Percentiles rank a stretch among this genome's conserved stretches.
Evolutionary conservation across 2,113 vertebrate species (phyloP).

Genomic region (Hydropotes inermis): DNA sequence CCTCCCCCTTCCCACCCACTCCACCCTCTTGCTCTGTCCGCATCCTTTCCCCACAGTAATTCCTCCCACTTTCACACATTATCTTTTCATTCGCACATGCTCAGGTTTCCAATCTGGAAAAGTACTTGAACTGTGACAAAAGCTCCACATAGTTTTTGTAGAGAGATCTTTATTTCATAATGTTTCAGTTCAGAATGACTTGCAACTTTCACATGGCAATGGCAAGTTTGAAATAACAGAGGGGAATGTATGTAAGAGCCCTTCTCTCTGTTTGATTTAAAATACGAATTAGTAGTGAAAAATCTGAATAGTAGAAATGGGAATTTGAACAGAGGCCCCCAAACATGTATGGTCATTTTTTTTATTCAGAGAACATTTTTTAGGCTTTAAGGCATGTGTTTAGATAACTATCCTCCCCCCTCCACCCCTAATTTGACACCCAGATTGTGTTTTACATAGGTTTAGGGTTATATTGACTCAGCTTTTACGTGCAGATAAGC

Average conservation of each 20-base stretch:
- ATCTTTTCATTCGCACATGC: not conserved
- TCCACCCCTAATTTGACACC: not conserved
- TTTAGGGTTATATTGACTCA: slow-evolving; percentile 30
- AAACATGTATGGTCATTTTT: not conserved
- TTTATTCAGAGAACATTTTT: not conserved
- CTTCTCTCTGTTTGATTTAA: slow-evolving; percentile 36
- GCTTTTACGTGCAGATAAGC: slow-evolving; percentile 42
- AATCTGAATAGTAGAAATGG: not conserved
- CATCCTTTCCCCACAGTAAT: not conserved
- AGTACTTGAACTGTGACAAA: not conserved
- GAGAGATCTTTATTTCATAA: not conserved
- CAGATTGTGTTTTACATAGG: slow-evolving; percentile 38
- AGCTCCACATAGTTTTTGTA: not conserved
- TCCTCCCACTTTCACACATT: not conserved
- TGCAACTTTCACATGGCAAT: not conserved
- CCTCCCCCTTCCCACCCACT: not conserved
- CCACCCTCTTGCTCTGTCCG: no score
- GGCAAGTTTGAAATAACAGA: not conserved
- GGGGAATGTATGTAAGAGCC: not conserved
- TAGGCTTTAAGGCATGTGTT: not conserved
- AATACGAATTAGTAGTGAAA: slow-evolving; percentile 44
- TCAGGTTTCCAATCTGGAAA: not conserved
- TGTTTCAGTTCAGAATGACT: slow-evolving; percentile 22
- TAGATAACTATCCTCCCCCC: not conserved
- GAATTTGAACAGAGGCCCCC: not conserved